phyloP scores from a whole-genome alignment of 2,113 vertebrate genomes.

The Amblyopsis rosae region DNA sequence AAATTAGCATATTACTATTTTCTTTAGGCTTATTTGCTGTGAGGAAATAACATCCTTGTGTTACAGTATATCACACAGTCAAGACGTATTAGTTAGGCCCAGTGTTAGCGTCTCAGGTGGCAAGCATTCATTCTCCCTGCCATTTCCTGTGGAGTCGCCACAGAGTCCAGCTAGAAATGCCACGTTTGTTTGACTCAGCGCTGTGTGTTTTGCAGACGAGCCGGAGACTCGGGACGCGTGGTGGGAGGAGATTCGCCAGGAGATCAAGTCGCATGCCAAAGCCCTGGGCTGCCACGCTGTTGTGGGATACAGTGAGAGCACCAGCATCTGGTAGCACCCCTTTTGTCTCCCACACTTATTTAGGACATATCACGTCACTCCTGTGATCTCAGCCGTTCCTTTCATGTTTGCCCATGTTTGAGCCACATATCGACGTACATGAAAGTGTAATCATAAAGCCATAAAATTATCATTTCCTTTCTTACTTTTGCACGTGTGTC shows the following conservation, averaged over 20 bases:
- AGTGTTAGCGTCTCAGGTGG: not conserved
- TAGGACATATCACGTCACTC: no score
- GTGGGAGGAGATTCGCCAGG: constrained; percentile 99
- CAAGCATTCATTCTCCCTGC: not conserved
- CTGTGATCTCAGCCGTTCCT: no score
- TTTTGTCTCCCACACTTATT: no score
- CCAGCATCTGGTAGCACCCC: constrained; percentile 90
- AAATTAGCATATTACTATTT: constrained; percentile 13
- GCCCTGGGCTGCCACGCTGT: constrained; percentile 97
- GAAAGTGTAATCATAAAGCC: not conserved
- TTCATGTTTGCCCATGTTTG: no score
- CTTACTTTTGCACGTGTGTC: not conserved
- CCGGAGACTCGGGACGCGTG: constrained; percentile 97
- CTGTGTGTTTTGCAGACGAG: constrained; percentile 89
- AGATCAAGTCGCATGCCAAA: constrained; percentile 99
- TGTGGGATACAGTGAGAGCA: constrained; percentile 97
- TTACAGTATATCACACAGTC: not conserved
- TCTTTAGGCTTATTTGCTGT: not conserved
- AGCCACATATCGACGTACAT: not conserved
- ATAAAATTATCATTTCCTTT: not conserved
- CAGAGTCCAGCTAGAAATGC: not conserved
- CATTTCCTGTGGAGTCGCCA: constrained; percentile 5
- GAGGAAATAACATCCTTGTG: not conserved
- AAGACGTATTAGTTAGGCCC: constrained; percentile 1
- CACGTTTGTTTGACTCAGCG: constrained; percentile 28